These are phyloP conservation scores for Desmodus rotundus DNA, from an alignment of 2,113 vertebrate genomes.

Conservation along the genomic window DNA sequence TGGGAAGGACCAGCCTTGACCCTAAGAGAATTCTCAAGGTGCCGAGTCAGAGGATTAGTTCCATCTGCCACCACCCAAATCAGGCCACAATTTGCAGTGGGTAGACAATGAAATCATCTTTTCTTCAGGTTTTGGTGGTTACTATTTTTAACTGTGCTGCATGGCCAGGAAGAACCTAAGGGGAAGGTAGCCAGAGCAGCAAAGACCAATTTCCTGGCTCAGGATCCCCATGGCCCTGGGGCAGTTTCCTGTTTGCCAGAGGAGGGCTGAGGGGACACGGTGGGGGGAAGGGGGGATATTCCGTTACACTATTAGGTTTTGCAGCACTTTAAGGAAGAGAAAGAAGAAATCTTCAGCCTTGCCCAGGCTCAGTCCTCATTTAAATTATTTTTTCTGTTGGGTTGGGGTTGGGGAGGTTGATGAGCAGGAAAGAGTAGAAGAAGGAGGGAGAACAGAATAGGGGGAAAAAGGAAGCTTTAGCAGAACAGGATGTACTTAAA, in stretches of 20 bases:
- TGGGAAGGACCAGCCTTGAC: not conserved
- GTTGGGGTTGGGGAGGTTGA: not conserved
- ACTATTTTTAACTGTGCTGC: constrained; percentile 60
- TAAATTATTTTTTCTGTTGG: constrained; percentile 42
- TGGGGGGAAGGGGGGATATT: not conserved
- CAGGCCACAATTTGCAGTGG: not conserved
- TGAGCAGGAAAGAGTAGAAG: not conserved
- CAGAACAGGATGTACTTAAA: constrained; percentile 62
- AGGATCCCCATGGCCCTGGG: constrained; percentile 71
- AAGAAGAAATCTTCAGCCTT: not conserved
- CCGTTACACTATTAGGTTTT: constrained; percentile 60
- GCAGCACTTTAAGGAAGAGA: constrained; percentile 38
- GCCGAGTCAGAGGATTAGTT: not conserved
- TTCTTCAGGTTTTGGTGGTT: constrained; percentile 46
- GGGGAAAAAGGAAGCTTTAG: not conserved
- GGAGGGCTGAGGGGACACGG: not conserved
- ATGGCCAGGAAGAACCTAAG: constrained; percentile 60
- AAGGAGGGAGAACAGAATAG: not conserved
- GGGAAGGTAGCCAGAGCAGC: constrained; percentile 68
- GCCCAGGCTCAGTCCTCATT: not conserved
- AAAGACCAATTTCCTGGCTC: constrained; percentile 71
- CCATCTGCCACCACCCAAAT: constrained; percentile 29
- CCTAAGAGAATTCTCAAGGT: constrained; percentile 36
- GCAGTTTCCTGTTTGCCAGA: constrained; percentile 75
- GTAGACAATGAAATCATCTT: constrained; percentile 61